Percentiles rank a stretch among this genome's conserved stretches.
Evolutionary conservation across 2,113 vertebrate genomes (phyloP).

Genomic region (Solea solea): DNA sequence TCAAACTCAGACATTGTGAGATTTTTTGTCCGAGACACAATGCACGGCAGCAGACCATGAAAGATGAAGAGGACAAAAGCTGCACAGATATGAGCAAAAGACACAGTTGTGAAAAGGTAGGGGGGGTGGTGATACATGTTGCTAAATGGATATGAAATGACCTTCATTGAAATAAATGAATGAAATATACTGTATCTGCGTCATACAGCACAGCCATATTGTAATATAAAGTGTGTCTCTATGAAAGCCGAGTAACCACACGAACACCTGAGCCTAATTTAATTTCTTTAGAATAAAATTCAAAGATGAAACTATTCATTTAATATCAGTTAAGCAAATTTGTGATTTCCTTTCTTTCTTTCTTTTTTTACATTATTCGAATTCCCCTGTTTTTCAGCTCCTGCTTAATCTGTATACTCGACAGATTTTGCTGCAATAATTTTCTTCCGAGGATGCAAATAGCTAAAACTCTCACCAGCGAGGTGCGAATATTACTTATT

Average conservation of each 20-base stretch:
- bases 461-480: conserved; percentile 1
- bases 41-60: too few relatives aligned
- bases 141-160: background rate
- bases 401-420: background rate
- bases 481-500: conserved; percentile 21
- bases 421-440: conserved; percentile 1
- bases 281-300: too few relatives aligned
- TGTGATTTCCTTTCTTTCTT: too few relatives aligned
- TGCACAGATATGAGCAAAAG: too few relatives aligned
- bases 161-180: background rate
- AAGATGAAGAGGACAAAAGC: too few relatives aligned
- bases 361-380: too few relatives aligned
- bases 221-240: background rate
- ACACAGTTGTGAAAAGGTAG: background rate
- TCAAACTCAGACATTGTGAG: too few relatives aligned
- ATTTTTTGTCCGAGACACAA: too few relatives aligned
- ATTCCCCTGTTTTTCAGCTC: background rate
- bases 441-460: conserved; percentile 20
- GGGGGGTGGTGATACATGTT: background rate
- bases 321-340: too few relatives aligned
- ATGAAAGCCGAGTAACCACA: background rate
- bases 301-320: too few relatives aligned
- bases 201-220: background rate
- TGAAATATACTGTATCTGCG: background rate
- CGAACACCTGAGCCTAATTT: background rate